phyloP scores from a whole-genome alignment of 2,888 invertebrate species.

The Drosophila fulvimacula region DNA sequence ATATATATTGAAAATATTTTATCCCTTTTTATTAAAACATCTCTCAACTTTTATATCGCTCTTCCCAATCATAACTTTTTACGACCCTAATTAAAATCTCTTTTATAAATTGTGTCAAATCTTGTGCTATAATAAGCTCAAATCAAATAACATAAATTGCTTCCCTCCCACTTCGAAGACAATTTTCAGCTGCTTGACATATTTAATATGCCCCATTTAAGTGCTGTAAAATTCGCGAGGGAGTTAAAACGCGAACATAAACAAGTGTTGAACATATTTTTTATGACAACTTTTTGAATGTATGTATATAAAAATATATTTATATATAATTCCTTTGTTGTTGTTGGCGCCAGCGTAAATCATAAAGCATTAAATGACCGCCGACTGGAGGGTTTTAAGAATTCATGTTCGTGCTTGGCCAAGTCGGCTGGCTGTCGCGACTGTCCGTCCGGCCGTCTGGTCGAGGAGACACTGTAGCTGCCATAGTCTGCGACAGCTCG shows the following conservation, averaged over 20 bases:
- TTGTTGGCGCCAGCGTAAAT: constrained; percentile 57
- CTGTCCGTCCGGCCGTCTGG: constrained; percentile 24
- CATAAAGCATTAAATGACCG: constrained; percentile 70
- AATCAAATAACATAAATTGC: neutral
- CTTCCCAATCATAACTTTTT: neutral
- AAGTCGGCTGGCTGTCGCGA: constrained; percentile 30
- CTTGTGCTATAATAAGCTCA: neutral
- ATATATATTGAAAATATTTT: neutral
- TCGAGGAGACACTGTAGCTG: constrained; percentile 22
- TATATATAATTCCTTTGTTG: constrained; percentile 8
- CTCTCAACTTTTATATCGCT: neutral
- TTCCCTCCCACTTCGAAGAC: neutral
- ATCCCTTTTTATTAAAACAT: no score
- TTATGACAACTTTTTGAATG: constrained; percentile 57
- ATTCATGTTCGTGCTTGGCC: constrained; percentile 38
- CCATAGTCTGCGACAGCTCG: constrained; percentile 32
- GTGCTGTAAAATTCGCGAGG: constrained; percentile 23
- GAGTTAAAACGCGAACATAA: constrained; percentile 45
- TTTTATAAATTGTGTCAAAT: constrained; percentile 1
- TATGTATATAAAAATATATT: neutral
- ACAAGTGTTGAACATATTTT: constrained; percentile 75
- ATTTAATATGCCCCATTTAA: constrained; percentile 38
- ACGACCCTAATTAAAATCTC: neutral
- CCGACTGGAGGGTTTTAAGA: constrained; percentile 10
- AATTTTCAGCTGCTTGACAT: constrained; percentile 17